Base-by-base conservation (phyloP, 2,888 invertebrate genomes). In the Alviniconcha strummeri region DNA sequence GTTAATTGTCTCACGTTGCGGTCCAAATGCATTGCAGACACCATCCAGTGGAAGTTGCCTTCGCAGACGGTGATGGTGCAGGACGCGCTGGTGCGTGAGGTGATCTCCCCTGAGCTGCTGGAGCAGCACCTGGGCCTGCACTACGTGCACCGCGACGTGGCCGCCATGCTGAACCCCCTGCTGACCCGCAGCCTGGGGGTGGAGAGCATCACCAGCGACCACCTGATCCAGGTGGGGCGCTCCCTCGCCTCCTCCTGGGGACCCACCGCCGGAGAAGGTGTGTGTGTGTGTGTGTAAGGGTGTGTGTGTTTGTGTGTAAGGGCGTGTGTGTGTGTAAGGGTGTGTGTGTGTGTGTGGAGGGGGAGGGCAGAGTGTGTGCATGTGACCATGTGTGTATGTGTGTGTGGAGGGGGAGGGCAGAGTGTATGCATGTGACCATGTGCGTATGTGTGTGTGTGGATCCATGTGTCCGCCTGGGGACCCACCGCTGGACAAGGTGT, bases 141-240 rank as follows among this genome's bases (percentile, higher is more conserved):
- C 84, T 93, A 92, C 86, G 89, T 93, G 76, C 92, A 92, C 83
- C 87, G 86, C 54, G 91, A 91, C 57, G 89, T 93, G 81, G 89
- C 89, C 0, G 84, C 85, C 64, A 82, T 91, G 81, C 91, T 91
- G 84, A 88, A 90, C 5, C 88, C 89, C 17, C 64, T 77, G 0
- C 87, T 92, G 84, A 88, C 91, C 15, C 86, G 88, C 6, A 90
- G 91, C 81, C 88, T 93, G 9, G 93, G 93, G 17, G 90, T 93
- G 57, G 91, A 92, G 87, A 87, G 85, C 19, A 84, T 93, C 55
- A 91, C 89, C 1, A 89, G 90, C 7, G 90, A 91, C 6, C 92
- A 93, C 83, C 87, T 93, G 75, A 36, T 36, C 36, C 36, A 36
- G 36, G 36, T 36, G 36, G 36, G 36, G 36, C 1, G 36, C 36